Evolutionary conservation across 2,797 vertebrate genomes (phyloP), one percentile per base, ranked within the genome.

Genomic region (Gephyroberyx darwinii): DNA sequence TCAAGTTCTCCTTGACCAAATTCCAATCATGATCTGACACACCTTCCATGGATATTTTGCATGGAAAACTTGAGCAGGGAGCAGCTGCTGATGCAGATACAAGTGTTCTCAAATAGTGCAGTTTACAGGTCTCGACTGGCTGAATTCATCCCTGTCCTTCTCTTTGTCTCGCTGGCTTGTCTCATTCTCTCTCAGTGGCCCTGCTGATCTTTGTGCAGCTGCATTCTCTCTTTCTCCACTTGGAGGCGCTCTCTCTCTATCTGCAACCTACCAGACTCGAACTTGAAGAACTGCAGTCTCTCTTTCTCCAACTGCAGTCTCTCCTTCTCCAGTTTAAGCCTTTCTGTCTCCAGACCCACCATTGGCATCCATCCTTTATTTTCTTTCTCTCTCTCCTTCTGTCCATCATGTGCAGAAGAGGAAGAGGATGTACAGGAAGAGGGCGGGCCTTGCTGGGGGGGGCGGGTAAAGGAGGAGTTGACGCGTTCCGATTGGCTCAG

Each of bases 171-270:
- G 33, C n/a, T 61, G 8, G 13, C 9, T 63, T 1, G 47, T 35
- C 3, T 65, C 10, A 20, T 16, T 55, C 3, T 54, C 56, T 35
- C 55, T 81, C 71, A 82, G 77, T 69, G 81, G 20, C 66, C 51
- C 62, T 82, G 80, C 41, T 86, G 81, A 39, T 86, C 88, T 57
- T 91, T 90, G 77, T 92, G 89, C 54, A 94, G 82, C 55, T 87
- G 86, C 86, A 92, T 93, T 76, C 96, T 95, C 76, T 98, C 96
- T 72, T 96, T 96, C 87, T 98, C 97, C 83, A 97, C 96, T 84
- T 96, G 96, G 51, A 97, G 93, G 65, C 95, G 95, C 47, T 97
- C 96, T 90, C 96, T 95, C 86, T 97, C 96, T 20, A 97, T 96
- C 91, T 97, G 96, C 80, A 96, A 92, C 84, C 96, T 94, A 69